Evolutionary conservation across 2,113 vertebrate species (phyloP).

Genomic region (Lagopus leucura): DNA sequence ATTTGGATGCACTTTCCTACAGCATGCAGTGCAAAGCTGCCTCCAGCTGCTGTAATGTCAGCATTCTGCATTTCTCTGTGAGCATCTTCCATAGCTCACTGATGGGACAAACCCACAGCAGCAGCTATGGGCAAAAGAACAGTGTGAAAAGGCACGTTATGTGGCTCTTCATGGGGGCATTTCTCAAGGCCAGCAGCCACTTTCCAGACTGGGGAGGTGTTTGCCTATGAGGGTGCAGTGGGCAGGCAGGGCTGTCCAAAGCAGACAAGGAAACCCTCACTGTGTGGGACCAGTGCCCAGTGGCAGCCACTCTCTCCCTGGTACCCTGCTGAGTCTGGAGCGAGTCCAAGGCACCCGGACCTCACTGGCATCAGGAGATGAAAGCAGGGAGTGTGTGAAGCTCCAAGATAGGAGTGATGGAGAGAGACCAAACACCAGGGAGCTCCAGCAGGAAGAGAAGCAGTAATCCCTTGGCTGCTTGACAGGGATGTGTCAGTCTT

Average conservation of each 20-base stretch:
- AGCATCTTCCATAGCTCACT: background rate
- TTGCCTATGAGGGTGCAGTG: background rate
- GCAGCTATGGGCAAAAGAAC: background rate
- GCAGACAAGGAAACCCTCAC: background rate
- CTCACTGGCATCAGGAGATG: background rate
- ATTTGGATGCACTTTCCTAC: background rate
- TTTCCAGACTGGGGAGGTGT: background rate
- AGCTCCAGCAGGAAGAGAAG: background rate
- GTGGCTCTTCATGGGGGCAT: background rate
- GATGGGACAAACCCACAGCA: background rate
- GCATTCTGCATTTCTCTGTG: background rate
- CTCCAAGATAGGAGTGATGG: conserved; percentile 4
- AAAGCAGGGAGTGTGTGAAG: background rate
- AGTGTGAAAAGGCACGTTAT: fast-evolving
- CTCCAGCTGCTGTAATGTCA: background rate
- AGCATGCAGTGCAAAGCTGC: background rate
- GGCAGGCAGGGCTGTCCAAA: background rate
- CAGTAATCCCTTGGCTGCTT: conserved; percentile 35
- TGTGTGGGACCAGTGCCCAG: background rate
- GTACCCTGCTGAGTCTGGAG: background rate
- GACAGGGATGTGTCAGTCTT: conserved; percentile 22
- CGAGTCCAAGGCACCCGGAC: conserved; percentile 1
- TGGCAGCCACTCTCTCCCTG: background rate
- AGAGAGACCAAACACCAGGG: background rate
- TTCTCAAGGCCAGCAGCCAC: background rate